Evolutionary conservation across 2,797 vertebrate genomes (phyloP).

Genomic region (Tachyglossus aculeatus): DNA sequence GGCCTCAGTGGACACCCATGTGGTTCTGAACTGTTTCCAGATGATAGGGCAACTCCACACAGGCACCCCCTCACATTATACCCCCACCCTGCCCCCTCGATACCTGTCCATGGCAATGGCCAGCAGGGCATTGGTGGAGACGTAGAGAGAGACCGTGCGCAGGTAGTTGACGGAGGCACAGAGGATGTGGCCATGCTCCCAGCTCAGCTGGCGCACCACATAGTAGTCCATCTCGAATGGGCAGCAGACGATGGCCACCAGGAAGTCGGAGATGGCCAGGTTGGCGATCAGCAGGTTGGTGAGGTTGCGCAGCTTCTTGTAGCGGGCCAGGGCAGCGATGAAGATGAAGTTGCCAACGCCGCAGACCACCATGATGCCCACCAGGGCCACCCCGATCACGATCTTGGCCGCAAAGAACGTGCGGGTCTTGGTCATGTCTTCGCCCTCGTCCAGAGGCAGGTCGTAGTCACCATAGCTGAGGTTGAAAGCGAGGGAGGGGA

Average conservation of each 20-base stretch:
- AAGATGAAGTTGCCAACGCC: slow-evolving; percentile 94
- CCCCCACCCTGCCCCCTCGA: slow-evolving; percentile 22
- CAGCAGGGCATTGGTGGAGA: slow-evolving; percentile 94
- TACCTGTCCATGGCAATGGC: slow-evolving; percentile 97
- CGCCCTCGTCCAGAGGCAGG: slow-evolving; percentile 82
- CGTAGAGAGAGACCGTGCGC: slow-evolving; percentile 91
- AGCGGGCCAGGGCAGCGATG: slow-evolving; percentile 86
- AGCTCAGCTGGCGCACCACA: slow-evolving; percentile 91
- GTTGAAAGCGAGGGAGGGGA: slow-evolving; percentile 72
- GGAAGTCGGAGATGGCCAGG: slow-evolving; percentile 93
- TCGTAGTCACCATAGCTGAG: slow-evolving; percentile 87
- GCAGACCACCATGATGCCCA: slow-evolving; percentile 92
- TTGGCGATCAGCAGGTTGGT: slow-evolving; percentile 97
- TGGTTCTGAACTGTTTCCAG: too few species aligned
- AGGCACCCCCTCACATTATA: accelerated
- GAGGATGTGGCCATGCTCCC: slow-evolving; percentile 89
- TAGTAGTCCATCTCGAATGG: slow-evolving; percentile 98
- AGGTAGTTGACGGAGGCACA: slow-evolving; percentile 94
- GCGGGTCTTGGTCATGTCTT: slow-evolving; percentile 87
- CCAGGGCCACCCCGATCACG: slow-evolving; percentile 85
- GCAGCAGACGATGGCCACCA: slow-evolving; percentile 94
- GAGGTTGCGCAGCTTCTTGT: slow-evolving; percentile 94
- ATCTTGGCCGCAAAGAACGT: slow-evolving; percentile 92
- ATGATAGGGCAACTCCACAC: too few species aligned
- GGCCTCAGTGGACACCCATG: too few species aligned